A percentile compares a stretch with the other conserved stretches of the same genome.
These are phyloP conservation scores for Phalacrocorax aristotelis DNA, from an alignment of 2,113 vertebrate genomes.

Conservation along the genomic window DNA sequence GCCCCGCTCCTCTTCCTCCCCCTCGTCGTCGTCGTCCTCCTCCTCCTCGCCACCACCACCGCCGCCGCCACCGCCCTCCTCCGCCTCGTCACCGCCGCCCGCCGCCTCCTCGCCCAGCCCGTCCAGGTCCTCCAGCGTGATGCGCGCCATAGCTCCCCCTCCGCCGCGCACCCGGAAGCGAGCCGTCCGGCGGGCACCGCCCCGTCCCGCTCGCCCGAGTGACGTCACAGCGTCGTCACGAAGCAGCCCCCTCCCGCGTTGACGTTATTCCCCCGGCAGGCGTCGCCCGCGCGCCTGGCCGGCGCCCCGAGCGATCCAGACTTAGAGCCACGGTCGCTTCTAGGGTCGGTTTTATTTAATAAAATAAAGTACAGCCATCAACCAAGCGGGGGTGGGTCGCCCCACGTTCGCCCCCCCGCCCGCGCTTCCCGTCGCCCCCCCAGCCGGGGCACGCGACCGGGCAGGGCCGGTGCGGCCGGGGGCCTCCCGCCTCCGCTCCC, in stretches of 20 bases:
- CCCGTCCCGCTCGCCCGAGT: no score
- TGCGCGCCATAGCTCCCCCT: slow-evolving; percentile 74
- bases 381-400: not conserved
- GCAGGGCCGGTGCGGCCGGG: not conserved
- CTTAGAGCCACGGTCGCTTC: not conserved
- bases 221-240: not conserved
- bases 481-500: not conserved
- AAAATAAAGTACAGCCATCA: slow-evolving; percentile 43
- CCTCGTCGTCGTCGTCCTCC: no score
- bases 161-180: not conserved
- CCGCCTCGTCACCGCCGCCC: no score
- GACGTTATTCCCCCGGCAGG: no score
- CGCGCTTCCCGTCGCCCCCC: not conserved
- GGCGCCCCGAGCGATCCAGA: no score
- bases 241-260: not conserved
- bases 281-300: no score
- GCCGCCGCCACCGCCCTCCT: no score
- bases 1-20: no score
- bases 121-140: not conserved
- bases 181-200: slow-evolving; percentile 61
- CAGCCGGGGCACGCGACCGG: not conserved
- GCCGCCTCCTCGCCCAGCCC: no score
- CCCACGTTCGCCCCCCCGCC: not conserved
- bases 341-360: slow-evolving; percentile 46
- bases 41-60: no score